A percentile compares a stretch with the other conserved stretches of the same genome.
Evolutionary conservation across 2,113 vertebrate genomes (phyloP).

Genomic region (Cheirogaleus medius): DNA sequence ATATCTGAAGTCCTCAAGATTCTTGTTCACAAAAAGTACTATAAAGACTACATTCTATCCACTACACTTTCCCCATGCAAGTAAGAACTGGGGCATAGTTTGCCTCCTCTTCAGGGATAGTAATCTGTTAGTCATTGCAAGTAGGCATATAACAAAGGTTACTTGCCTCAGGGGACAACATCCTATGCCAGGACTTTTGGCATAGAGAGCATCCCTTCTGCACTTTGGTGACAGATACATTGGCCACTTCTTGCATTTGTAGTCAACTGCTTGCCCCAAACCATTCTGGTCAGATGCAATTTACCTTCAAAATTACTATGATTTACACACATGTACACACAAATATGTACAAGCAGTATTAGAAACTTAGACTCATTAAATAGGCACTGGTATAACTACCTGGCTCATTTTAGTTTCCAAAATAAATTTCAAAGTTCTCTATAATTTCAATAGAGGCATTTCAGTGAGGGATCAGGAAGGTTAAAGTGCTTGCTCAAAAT

Average conservation of each 20-base stretch:
- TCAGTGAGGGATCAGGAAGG: not conserved
- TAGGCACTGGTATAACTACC: not conserved
- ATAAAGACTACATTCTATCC: not conserved
- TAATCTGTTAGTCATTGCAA: not conserved
- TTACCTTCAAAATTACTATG: not conserved
- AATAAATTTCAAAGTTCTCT: not conserved
- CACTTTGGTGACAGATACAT: not conserved
- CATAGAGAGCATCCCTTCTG: not conserved
- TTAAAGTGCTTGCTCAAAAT: no score
- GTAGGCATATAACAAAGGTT: not conserved
- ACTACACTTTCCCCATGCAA: not conserved
- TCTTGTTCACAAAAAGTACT: not conserved
- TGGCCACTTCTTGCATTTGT: not conserved
- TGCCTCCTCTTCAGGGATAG: not conserved
- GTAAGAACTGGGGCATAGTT: no score
- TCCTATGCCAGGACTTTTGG: no score
- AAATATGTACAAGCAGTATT: not conserved
- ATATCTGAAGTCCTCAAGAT: not conserved
- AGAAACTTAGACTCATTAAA: not conserved
- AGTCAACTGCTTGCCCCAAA: not conserved
- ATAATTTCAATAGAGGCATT: not conserved
- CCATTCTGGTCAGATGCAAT: not conserved
- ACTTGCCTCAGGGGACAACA: not conserved
- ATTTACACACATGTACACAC: not conserved
- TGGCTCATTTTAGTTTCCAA: conserved; percentile 21